Evolutionary conservation across 2,888 invertebrate species (phyloP), one percentile per base, ranked within the genome.

Genomic region (Dorcus parallelipipedus): DNA sequence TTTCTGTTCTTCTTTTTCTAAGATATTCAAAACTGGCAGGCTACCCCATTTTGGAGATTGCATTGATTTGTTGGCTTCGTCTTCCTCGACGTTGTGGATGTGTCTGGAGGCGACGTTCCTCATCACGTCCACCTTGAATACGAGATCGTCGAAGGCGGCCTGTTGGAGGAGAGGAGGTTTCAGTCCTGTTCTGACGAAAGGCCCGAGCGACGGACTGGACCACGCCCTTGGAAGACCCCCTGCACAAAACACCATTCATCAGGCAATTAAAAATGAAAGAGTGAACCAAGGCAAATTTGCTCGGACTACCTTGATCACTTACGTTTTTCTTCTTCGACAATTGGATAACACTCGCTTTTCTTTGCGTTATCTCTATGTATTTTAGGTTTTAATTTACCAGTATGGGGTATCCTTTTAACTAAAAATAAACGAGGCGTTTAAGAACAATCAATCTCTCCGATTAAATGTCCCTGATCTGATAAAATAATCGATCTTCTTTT

Each of bases 141-240:
- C 77, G 67, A 86, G 84, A 76, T 91, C 89, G 77, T 93, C 93
- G 79, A 94, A 92, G 43, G 92, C 89, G 47, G 93, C 93, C 76
- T 93, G 92, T 74, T 94, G 93, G 52, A 93, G 81, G 66, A 91
- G 80, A 3, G 93, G 93, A 23, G 93, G 90, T 71, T 89, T 88
- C 56, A 94, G 82, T 47, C 86, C 81, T 60, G 82, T 81, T 58
- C 88, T 82, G 68, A 85, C 80, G 69, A 73, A 76, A 54, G 81
- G 78, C 54, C 81, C 81, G 68, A 82, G 65, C 9, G 75, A 74
- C 9, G 79, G 79, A 9, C 75, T 72, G 1, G 79, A 79, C 77
- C 78, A 78, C 14, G 78, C 75, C 33, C 77, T 67, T 3, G 78
- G 78, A 8, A 79, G 65, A 50, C 75, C 74, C 42, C 73, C 80